Evolutionary conservation across 2,797 vertebrate genomes (phyloP), one percentile per base, ranked within the genome.

Genomic region (Neoniphon sammara): DNA sequence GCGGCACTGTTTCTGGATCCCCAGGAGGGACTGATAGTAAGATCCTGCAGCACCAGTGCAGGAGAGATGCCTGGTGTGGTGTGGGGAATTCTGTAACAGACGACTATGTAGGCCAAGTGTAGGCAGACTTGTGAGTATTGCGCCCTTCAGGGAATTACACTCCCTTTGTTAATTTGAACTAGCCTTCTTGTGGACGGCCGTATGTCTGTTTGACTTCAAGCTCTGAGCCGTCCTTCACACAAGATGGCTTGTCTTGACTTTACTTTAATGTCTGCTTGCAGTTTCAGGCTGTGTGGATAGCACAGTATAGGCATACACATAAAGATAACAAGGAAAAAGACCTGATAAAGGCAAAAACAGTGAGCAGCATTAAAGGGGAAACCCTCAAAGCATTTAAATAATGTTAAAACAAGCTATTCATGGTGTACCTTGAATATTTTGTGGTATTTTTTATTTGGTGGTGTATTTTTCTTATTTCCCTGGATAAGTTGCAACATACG

Each of bases 31-130:
- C 34, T 58, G 78, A 60, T 89, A 85, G 87, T 89, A 86, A 83
- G 83, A 87, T 85, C 75, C 80, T 87, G 87, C 81, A 87, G 87
- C 84, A 77, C 42, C 8, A 36, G 78, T 49, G 55, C 78, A 78
- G 72, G 72, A 84, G 73, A 69, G 76, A 75, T 39, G 78, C 80
- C 82, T 83, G 77, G 70, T 34, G 74, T 54, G 52, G 52, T 23
- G 20, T 73, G 77, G 73, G 84, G 74, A 88, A 84, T 78, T 81
- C 82, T 89, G 73, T 71, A 62, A 63, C 20, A 42, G 74, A 23
- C 74, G 63, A 62, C 59, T 79, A 89, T 89, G 69, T 91, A 85
- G 89, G 90, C 87, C 87, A 88, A 87, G 78, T 87, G 91, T 89
- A 90, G 87, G 82, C 87, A 90, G 85, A 89, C 85, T 82, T 84